Percentiles rank a stretch among this genome's conserved stretches.
phyloP scores from a whole-genome alignment of 1,140 invertebrate species.

The Caenorhabditis latens region DNA sequence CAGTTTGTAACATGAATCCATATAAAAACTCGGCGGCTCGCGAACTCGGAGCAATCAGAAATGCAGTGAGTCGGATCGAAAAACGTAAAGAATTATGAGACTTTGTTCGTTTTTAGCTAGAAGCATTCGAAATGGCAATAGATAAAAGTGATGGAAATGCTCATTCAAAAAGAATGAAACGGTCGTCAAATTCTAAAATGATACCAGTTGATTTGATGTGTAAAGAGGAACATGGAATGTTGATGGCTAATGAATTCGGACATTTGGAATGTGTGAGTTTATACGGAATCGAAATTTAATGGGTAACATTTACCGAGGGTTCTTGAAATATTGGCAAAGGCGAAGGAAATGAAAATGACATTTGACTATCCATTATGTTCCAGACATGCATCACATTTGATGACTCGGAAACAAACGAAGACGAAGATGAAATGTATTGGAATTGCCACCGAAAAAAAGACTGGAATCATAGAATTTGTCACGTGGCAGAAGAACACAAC shows the following conservation, averaged over 20 bases:
- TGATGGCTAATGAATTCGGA: not conserved
- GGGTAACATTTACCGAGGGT: not conserved
- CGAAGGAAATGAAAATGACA: no score
- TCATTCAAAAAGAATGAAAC: conserved; percentile 8
- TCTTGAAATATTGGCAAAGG: no score
- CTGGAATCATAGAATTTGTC: conserved; percentile 42
- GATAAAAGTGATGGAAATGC: conserved; percentile 52
- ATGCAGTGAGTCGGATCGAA: not conserved
- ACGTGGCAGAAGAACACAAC: not conserved
- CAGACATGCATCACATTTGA: conserved; percentile 49
- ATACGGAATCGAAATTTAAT: not conserved
- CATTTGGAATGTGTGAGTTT: conserved; percentile 47
- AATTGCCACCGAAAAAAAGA: conserved; percentile 25
- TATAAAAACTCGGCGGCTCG: conserved; percentile 68
- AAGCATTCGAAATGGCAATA: conserved; percentile 61
- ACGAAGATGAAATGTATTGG: conserved; percentile 44
- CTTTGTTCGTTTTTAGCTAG: conserved; percentile 26
- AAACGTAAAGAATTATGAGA: not conserved
- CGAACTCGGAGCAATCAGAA: conserved; percentile 58
- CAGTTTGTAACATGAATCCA: conserved; percentile 69
- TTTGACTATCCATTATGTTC: not conserved
- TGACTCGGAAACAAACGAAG: not conserved
- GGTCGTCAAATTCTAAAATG: not conserved
- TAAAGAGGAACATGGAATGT: conserved; percentile 5
- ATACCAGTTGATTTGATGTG: conserved; percentile 35